Base-by-base conservation (phyloP, 2,113 vertebrate species). In the Sprattus sprattus region DNA sequence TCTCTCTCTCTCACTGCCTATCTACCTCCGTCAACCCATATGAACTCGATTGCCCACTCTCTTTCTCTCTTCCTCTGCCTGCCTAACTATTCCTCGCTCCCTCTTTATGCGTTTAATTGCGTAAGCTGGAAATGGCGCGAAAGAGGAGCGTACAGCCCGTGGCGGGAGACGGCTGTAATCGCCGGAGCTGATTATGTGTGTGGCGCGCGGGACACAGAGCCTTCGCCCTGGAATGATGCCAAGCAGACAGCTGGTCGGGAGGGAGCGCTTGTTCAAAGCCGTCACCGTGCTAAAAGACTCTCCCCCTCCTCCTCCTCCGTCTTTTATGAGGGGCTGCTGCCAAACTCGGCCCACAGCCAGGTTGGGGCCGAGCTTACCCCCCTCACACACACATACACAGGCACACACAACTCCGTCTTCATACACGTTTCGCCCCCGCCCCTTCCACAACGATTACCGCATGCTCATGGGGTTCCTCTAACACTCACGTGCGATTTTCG, bases 181-280 rank as follows among this genome's bases (percentile, higher is more conserved):
- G 87, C 89, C 81, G 94, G 93, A 92, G 93, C 95, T 94, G 93
- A 75, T 88, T 88, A 91, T 93, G 94, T 92, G 91, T 94, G 90
- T 78, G 92, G 87, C 84, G 94, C 93, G 92, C 94, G 94, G 92
- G 95, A 92, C 94, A 92, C 94, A 94, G 93, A 97, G 96, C 96
- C 95, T 86, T 89, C 91, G 93, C 94, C 94, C 93, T 98, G 98
- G 97, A 96, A 94, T 93, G 86, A 92, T 93, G 97, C 97, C 98
- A 99, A 96, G 93, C 93, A 96, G 97, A 98, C 98, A 99, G 97
- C 98, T 99, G 98, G 97, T 97, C 71, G 96, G 91, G 95, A 97
- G 94, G 95, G 96, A 97, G 95, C 94, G 94, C 96, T 96, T 94
- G 95, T 96, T 97, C 94, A 95, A 96, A 97, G 96, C 96, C 97